A percentile compares a stretch with the other conserved stretches of the same genome.
Evolutionary conservation across 2,797 vertebrate genomes (phyloP).

Genomic region (Crenuchus spilurus): DNA sequence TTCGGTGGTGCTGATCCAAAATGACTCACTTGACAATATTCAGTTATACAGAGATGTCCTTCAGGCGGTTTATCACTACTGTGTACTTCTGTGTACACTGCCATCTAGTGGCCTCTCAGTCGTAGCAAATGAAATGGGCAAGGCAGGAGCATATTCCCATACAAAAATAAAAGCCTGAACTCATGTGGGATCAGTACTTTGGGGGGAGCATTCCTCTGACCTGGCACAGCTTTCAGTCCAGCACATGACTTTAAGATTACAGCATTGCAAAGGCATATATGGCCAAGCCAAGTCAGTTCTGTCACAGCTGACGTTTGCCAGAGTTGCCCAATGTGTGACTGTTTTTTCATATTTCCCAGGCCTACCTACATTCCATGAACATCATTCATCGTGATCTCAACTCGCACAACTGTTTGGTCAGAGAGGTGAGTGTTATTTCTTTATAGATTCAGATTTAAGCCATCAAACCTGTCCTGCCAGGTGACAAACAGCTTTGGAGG

Average conservation of each 20-base stretch:
- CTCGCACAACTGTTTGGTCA: slow-evolving; percentile 96
- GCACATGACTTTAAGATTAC: not conserved
- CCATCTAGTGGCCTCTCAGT: slow-evolving; percentile 63
- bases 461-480: slow-evolving; percentile 37
- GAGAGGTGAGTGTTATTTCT: slow-evolving; percentile 82
- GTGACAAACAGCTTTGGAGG: no score
- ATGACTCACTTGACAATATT: not conserved
- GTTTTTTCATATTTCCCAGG: slow-evolving; percentile 68
- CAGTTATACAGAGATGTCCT: not conserved
- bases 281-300: not conserved
- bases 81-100: slow-evolving; percentile 12
- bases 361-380: slow-evolving; percentile 98
- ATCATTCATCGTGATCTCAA: slow-evolving; percentile 98
- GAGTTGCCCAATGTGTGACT: not conserved
- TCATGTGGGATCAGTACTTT: slow-evolving; percentile 30
- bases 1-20: no score
- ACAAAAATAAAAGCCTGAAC: slow-evolving; percentile 47
- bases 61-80: no score
- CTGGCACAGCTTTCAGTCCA: no score
- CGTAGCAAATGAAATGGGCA: slow-evolving; percentile 32
- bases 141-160: not conserved
- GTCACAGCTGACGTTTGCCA: not conserved
- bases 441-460: slow-evolving; percentile 51
- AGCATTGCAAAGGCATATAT: not conserved
- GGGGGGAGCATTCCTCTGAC: not conserved